Conservation (phyloP, 2,113 vertebrate species). For the Rhegmatorhina hoffmannsi region DNA sequence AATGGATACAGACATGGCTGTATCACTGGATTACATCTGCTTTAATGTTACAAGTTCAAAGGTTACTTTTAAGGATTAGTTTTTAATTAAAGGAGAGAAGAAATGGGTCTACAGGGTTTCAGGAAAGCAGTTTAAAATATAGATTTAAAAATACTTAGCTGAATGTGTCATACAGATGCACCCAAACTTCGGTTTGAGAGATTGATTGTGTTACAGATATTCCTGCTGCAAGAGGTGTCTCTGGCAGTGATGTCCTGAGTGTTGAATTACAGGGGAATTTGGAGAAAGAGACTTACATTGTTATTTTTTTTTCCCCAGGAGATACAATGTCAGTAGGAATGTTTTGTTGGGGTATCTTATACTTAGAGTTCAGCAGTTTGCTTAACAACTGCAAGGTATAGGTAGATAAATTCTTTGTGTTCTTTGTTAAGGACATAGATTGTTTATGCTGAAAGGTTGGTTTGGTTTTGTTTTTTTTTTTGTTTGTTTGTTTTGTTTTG, state of each 20-base stretch:
- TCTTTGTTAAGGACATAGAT: background rate
- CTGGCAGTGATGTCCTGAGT: background rate
- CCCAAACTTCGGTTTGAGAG: background rate
- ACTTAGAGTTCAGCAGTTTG: background rate
- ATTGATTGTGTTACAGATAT: background rate
- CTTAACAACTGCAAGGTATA: background rate
- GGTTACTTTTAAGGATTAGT: slow-evolving; percentile 43
- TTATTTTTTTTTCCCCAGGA: background rate
- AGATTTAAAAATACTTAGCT: slow-evolving; percentile 15
- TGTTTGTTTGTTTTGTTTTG: too few species aligned
- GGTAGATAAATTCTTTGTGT: background rate
- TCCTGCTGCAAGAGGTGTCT: background rate
- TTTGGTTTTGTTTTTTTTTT: too few species aligned
- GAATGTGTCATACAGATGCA: background rate
- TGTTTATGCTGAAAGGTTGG: background rate
- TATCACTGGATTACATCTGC: slow-evolving; percentile 18
- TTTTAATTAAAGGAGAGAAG: slow-evolving; percentile 45
- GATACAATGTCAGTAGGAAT: background rate
- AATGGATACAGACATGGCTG: slow-evolving; percentile 27
- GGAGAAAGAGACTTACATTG: background rate
- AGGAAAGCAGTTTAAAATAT: background rate
- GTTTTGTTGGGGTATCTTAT: background rate
- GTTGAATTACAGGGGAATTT: background rate
- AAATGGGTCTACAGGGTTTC: slow-evolving; percentile 27
- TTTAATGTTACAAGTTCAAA: slow-evolving; percentile 45